Conservation (phyloP, 1,140 invertebrate species). For the Cydia pomonella region DNA sequence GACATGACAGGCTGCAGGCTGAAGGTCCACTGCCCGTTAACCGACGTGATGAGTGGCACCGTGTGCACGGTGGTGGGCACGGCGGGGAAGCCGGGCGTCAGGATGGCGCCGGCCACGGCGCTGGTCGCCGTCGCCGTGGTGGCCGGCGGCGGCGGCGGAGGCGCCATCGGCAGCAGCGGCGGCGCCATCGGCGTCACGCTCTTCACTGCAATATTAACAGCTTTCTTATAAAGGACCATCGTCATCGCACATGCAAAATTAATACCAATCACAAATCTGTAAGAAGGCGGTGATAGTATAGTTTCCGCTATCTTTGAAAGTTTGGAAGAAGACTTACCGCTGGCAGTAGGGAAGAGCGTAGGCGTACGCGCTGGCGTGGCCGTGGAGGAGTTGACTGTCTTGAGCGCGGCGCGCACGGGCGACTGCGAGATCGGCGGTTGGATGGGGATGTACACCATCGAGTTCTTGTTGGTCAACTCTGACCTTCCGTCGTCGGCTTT, state of each 20-base stretch:
- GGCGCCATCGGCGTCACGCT: conserved; percentile 52
- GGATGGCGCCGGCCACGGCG: conserved; percentile 27
- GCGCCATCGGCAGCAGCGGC: conserved; percentile 39
- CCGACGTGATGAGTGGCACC: conserved; percentile 65
- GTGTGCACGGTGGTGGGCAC: conserved; percentile 65
- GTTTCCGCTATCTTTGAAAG: not conserved
- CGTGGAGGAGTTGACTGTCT: conserved; percentile 40
- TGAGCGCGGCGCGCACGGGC: conserved; percentile 45
- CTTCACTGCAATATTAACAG: conserved; percentile 43
- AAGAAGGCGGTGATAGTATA: no score
- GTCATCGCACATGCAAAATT: not conserved
- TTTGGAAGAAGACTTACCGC: conserved; percentile 43
- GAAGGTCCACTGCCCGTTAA: conserved; percentile 75
- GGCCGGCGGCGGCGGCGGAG: conserved; percentile 34
- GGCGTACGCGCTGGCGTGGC: conserved; percentile 35
- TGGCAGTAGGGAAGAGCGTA: conserved; percentile 35
- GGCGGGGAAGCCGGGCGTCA: conserved; percentile 40
- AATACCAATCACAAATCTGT: no score
- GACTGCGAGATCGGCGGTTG: conserved; percentile 67
- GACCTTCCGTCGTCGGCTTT: conserved; percentile 63
- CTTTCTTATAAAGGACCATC: not conserved
- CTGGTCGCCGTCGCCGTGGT: conserved; percentile 26
- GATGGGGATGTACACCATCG: conserved; percentile 77
- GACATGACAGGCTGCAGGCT: conserved; percentile 73
- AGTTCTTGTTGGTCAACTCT: conserved; percentile 70